Base-by-base conservation (phyloP, 2,797 vertebrate genomes). In the Psittacula derbiana region DNA sequence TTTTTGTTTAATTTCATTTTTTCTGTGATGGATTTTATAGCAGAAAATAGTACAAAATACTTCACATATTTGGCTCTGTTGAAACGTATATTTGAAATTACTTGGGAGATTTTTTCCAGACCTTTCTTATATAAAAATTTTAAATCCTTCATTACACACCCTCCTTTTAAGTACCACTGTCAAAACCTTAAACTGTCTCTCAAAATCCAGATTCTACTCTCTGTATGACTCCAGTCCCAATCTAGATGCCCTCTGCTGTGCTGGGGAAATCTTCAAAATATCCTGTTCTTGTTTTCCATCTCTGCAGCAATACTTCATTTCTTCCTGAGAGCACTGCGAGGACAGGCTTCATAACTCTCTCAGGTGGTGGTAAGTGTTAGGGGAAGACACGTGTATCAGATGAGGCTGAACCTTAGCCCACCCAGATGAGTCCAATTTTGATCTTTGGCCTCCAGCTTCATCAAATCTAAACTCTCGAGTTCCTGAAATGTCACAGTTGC, bases 401-500 rank as follows among this genome's bases (percentile, higher is more conserved):
- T 80, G 76, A 86, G 28, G 15, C 52, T 84, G 70, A 88, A 66
- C 47, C 53, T 92, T 67, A 86, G 76, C 73, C 80, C 71, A 65
- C 58, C 40, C 55, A 55, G 66, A 90, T 50, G 73, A 84, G 43
- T 72, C 50, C 88, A 58, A 76, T 84, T 91, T 90, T 95, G 85
- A 80, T 92, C 85, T 93, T 49, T 86, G 73, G 88, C 76, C 30
- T 93, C 55, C 71, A 92, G 60, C 33, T 90, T 90, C 76, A 80
- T 79, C 16, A 13, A 60, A 88, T 74, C n/a, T 88, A 84, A 91
- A 90, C 62, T 83, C 62, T 73, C 7, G 76, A 86, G 66, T 44
- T 93, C 66, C 90, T 88, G 76, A 94, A 94, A 92, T 91, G 83
- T 93, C 91, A 90, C 70, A 50, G 52, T 36, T 90, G 55, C 78